phyloP scores from a whole-genome alignment of 2,113 vertebrate species.

The Rutilus rutilus region DNA sequence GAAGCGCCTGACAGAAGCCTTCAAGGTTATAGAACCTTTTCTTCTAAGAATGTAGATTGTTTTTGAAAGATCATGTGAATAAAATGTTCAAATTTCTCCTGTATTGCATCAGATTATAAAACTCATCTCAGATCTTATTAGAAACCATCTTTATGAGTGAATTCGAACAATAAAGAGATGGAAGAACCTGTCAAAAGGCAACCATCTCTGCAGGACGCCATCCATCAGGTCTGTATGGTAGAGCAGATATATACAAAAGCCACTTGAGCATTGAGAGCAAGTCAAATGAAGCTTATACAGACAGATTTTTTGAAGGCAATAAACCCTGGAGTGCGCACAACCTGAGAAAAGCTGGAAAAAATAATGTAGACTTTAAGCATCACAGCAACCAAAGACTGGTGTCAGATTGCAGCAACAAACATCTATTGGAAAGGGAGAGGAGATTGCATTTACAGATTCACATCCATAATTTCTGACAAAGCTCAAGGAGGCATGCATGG shows the following conservation, averaged over 20 bases:
- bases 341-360: not conserved
- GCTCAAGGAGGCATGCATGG: not conserved
- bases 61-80: not conserved
- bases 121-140: not conserved
- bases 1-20: no score
- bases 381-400: not conserved
- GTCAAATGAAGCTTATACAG: constrained; percentile 9
- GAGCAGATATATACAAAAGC: not conserved
- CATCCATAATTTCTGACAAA: constrained; percentile 7
- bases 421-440: not conserved
- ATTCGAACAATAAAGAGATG: constrained; percentile 6
- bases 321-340: not conserved
- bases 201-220: constrained; percentile 1
- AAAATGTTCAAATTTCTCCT: not conserved
- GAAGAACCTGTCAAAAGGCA: not conserved
- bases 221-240: not conserved
- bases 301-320: not conserved
- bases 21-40: no score
- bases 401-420: not conserved
- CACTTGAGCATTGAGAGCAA: not conserved
- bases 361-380: not conserved
- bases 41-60: not conserved
- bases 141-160: not conserved
- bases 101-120: not conserved
- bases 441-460: constrained; percentile 16